Percentiles rank a stretch among this genome's conserved stretches.
Evolutionary conservation across 1,140 invertebrate genomes (phyloP).

Genomic region (Vanessa atalanta): DNA sequence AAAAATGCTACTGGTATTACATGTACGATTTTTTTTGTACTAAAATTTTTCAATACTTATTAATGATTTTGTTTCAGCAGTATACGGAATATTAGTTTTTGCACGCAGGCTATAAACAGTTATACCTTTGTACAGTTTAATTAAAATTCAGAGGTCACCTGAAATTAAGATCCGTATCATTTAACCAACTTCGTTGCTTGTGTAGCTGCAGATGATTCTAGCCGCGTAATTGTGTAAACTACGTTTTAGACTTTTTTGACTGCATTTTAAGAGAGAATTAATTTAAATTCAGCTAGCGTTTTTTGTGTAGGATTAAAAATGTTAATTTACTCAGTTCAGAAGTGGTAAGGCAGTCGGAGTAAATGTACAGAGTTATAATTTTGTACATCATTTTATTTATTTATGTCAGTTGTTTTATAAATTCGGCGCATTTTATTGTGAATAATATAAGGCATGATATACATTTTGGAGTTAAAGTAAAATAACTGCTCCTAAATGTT

Average conservation of each 20-base stretch:
- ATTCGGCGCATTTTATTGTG: not conserved
- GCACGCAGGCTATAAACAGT: not conserved
- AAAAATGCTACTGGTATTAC: no score
- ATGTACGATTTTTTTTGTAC: no score
- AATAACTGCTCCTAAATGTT: no score
- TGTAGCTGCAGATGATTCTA: conserved; percentile 9
- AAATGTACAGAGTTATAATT: not conserved
- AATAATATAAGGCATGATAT: not conserved
- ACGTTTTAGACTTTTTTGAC: conserved; percentile 13
- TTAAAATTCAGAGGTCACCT: conserved; percentile 23
- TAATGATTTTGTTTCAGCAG: no score
- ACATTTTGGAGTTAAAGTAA: no score
- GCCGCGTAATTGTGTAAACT: conserved; percentile 20
- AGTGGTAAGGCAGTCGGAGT: not conserved
- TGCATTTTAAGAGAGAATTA: not conserved
- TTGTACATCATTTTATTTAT: not conserved
- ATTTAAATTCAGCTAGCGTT: conserved; percentile 11
- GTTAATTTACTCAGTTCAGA: not conserved
- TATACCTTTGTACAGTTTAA: not conserved
- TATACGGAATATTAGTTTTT: no score
- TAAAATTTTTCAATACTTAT: no score
- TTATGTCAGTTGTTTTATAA: not conserved
- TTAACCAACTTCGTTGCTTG: conserved; percentile 9
- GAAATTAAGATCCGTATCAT: conserved; percentile 27
- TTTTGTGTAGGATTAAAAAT: conserved; percentile 5